Evolutionary conservation across 1,140 invertebrate species (phyloP).

Genomic region (Maconellicoccus hirsutus): DNA sequence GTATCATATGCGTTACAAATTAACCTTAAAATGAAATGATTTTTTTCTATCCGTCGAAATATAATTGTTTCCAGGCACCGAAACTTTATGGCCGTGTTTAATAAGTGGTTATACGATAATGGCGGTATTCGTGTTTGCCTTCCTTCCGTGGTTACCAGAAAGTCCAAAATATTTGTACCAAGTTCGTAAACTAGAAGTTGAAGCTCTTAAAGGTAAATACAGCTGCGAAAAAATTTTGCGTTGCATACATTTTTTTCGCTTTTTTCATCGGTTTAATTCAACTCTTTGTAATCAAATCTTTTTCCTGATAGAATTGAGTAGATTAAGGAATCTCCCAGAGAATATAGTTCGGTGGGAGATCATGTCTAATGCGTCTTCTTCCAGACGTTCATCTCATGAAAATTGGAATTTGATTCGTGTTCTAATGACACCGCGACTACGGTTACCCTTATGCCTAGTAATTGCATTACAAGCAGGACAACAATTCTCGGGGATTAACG

Average conservation of each 20-base stretch:
- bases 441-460: conserved; percentile 56
- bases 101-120: conserved; percentile 44
- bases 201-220: conserved; percentile 47
- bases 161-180: conserved; percentile 74
- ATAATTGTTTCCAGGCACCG: conserved; percentile 40
- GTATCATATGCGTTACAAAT: conserved; percentile 6
- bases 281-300: no score
- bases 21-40: not conserved
- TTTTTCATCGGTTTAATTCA: no score
- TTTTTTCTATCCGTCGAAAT: not conserved
- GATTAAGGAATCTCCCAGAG: conserved; percentile 38
- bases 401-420: conserved; percentile 29
- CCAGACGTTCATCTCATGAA: conserved; percentile 37
- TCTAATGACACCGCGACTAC: conserved; percentile 35
- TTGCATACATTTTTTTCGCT: no score
- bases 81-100: conserved; percentile 53
- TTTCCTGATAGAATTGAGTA: conserved; percentile 38
- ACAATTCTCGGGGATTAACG: conserved; percentile 77
- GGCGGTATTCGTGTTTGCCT: conserved; percentile 35
- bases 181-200: conserved; percentile 46
- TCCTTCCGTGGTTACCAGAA: conserved; percentile 58
- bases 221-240: no score
- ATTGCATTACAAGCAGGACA: conserved; percentile 65
- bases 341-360: conserved; percentile 39
- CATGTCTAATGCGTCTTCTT: conserved; percentile 27